phyloP scores from a whole-genome alignment of 2,888 invertebrate genomes.

The Eurois occulta region DNA sequence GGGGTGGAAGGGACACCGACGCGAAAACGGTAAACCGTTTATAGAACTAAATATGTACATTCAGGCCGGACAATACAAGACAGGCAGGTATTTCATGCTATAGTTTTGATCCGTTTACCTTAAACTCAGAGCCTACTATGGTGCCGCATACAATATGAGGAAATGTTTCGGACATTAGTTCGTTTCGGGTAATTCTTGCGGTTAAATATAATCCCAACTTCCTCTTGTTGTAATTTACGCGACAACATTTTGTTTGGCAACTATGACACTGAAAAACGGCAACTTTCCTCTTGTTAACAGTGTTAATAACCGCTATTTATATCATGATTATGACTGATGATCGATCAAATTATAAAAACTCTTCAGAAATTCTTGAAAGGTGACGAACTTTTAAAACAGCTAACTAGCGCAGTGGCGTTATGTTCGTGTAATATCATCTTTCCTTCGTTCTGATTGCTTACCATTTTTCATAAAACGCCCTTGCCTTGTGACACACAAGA shows the following conservation, averaged over 20 bases:
- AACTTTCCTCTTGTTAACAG: conserved; percentile 24
- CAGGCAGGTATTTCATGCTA: conserved; percentile 75
- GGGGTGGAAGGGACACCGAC: too few species aligned
- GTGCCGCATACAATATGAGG: neutral
- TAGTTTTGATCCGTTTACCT: neutral
- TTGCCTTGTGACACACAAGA: neutral
- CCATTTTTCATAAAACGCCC: neutral
- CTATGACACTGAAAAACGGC: too few species aligned
- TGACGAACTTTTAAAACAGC: neutral
- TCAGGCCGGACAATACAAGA: conserved; percentile 90
- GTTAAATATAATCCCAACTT: conserved; percentile 4
- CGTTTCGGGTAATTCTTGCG: neutral
- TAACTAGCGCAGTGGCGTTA: neutral
- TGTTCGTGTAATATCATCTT: too few species aligned
- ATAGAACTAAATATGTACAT: neutral
- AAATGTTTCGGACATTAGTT: conserved; percentile 1
- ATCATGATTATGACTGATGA: neutral
- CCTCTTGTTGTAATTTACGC: conserved; percentile 14
- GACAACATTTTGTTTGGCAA: neutral
- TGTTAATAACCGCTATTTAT: neutral
- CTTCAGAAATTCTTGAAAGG: neutral
- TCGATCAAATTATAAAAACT: neutral
- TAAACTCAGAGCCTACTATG: neutral
- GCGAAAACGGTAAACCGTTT: too few species aligned
- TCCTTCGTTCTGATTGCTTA: too few species aligned